Conservation (phyloP, 2,113 vertebrate genomes). For the Corythoichthys intestinalis region DNA sequence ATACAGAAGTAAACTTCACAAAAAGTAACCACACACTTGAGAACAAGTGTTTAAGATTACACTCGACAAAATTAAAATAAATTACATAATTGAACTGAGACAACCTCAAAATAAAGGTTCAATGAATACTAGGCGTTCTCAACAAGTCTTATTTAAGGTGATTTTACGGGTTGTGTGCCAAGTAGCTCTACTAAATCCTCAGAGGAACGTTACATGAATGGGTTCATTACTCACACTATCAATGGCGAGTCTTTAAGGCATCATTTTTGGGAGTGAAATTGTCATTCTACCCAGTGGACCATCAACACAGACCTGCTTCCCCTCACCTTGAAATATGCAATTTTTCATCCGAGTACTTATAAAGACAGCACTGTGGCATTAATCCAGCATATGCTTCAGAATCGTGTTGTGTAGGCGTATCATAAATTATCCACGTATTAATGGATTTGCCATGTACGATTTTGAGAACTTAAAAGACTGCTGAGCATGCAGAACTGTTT, state of each 20-base stretch:
- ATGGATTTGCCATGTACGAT: constrained; percentile 12
- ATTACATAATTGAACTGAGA: not conserved
- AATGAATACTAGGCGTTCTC: not conserved
- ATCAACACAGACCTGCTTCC: not conserved
- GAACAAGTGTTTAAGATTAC: not conserved
- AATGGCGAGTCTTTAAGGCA: constrained; percentile 11
- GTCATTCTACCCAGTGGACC: constrained; percentile 21
- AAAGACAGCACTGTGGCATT: not conserved
- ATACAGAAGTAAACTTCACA: too few relatives aligned
- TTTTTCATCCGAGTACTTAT: constrained; percentile 6
- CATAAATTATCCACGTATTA: constrained; percentile 39
- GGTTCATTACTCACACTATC: constrained; percentile 20
- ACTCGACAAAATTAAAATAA: not conserved
- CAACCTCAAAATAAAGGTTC: not conserved
- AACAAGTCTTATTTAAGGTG: not conserved
- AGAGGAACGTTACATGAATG: constrained; percentile 1
- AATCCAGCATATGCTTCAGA: constrained; percentile 8
- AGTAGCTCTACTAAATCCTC: not conserved
- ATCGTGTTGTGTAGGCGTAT: constrained; percentile 6
- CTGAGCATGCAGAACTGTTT: not conserved
- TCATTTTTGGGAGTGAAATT: constrained; percentile 9
- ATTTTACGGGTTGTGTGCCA: not conserved
- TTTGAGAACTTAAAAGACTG: not conserved
- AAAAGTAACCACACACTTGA: too few relatives aligned
- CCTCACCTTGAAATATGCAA: constrained; percentile 4